These are phyloP conservation scores for Calidris pugnax DNA, from an alignment of 2,113 vertebrate species.

Conservation along the genomic window DNA sequence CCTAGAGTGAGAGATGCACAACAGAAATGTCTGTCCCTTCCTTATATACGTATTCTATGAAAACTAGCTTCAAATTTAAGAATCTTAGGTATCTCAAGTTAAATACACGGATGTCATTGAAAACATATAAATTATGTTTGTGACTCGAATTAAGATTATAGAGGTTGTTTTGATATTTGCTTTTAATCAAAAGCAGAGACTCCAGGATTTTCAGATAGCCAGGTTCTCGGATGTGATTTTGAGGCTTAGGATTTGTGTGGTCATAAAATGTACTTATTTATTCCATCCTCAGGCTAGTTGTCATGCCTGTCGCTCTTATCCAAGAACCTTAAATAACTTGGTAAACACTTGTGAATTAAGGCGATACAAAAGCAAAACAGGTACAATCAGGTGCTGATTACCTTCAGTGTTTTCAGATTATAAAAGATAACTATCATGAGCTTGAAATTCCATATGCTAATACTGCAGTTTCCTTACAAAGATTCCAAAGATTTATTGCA, in stretches of 20 bases:
- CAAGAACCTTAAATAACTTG: background rate
- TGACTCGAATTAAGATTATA: background rate
- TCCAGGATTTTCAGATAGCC: background rate
- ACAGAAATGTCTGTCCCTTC: background rate
- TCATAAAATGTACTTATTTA: background rate
- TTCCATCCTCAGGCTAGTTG: background rate
- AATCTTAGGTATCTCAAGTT: background rate
- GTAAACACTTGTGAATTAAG: background rate
- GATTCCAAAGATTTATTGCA: conserved; percentile 28
- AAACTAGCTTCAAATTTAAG: background rate
- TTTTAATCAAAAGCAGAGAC: background rate
- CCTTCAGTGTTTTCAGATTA: background rate
- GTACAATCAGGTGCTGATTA: background rate
- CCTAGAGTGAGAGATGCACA: background rate
- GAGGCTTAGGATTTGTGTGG: background rate
- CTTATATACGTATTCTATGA: background rate
- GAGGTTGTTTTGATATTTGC: background rate
- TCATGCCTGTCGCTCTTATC: background rate
- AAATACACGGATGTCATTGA: background rate
- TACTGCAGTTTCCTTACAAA: conserved; percentile 15
- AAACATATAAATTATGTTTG: background rate
- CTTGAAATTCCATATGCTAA: conserved; percentile 20
- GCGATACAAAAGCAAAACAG: background rate
- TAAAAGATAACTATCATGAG: background rate
- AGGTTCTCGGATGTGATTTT: background rate